Percentiles rank a stretch among this genome's conserved stretches.
phyloP scores from a whole-genome alignment of 1,140 invertebrate species.

The Telenomus remus region DNA sequence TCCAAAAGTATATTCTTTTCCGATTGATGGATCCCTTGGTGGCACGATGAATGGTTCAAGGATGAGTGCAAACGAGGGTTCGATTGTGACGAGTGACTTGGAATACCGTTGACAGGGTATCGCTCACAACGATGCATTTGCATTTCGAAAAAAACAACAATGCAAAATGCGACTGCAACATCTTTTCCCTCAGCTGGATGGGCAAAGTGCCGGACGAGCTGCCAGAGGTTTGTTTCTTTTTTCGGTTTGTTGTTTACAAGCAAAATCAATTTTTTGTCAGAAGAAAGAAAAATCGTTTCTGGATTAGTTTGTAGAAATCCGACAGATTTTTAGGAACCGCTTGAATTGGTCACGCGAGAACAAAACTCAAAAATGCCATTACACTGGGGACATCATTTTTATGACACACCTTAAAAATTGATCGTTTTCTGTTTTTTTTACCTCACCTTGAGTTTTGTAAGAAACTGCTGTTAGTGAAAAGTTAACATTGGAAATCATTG shows the following conservation, averaged over 20 bases:
- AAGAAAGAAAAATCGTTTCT: too few species aligned
- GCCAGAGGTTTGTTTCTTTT: conserved; percentile 83
- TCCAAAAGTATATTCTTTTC: too few species aligned
- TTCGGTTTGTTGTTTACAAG: background rate
- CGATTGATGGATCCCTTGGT: too few species aligned
- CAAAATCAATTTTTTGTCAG: background rate
- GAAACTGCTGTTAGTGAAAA: too few species aligned
- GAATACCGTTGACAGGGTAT: conserved; percentile 44
- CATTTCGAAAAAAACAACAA: conserved; percentile 95
- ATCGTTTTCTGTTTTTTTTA: background rate
- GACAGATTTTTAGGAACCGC: conserved; percentile 6
- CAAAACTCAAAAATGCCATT: conserved; percentile 14
- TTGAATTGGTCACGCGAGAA: conserved; percentile 21
- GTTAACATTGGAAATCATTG: too few species aligned
- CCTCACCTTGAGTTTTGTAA: too few species aligned
- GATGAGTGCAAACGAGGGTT: conserved; percentile 14
- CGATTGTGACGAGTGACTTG: conserved; percentile 34
- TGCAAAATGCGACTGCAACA: conserved; percentile 95
- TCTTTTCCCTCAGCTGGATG: conserved; percentile 97
- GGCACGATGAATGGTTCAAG: background rate
- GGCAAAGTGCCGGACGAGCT: conserved; percentile 96
- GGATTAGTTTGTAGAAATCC: too few species aligned
- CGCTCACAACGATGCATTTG: conserved; percentile 82
- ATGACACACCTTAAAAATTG: conserved; percentile 25
- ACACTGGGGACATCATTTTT: conserved; percentile 14